These are phyloP conservation scores for Podarcis raffonei DNA, from an alignment of 2,113 vertebrate genomes.

Conservation along the genomic window DNA sequence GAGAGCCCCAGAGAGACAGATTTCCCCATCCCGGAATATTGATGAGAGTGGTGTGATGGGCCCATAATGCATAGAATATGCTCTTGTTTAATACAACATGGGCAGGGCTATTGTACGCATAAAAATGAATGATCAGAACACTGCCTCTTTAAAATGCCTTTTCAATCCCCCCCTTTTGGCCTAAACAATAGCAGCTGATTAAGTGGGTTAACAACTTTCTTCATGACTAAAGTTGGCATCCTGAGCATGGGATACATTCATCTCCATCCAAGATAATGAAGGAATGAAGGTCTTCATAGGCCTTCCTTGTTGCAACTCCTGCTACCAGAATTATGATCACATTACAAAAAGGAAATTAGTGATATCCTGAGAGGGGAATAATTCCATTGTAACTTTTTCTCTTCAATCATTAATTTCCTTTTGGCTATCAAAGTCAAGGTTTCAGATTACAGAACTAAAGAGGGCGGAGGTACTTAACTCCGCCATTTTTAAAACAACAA, in stretches of 20 bases:
- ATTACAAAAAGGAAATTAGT: conserved; percentile 67
- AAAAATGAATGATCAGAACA: not conserved
- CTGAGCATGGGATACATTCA: conserved; percentile 49
- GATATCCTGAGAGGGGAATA: conserved; percentile 60
- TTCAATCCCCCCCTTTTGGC: not conserved
- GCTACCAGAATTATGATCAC: conserved; percentile 64
- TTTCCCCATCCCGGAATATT: too few relatives aligned
- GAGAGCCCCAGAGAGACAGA: too few relatives aligned
- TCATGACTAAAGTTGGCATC: conserved; percentile 32
- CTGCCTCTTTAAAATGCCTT: conserved; percentile 3
- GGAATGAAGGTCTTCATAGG: conserved; percentile 57
- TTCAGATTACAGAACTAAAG: conserved; percentile 66
- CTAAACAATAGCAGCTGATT: conserved; percentile 61
- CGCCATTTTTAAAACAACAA: conserved; percentile 46
- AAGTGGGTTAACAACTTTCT: conserved; percentile 53
- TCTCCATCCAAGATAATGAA: conserved; percentile 62
- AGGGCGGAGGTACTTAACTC: conserved; percentile 64
- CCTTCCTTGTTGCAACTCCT: conserved; percentile 63
- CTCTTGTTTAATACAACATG: not conserved
- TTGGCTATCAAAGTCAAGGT: conserved; percentile 59
- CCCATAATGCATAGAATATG: not conserved
- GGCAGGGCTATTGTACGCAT: not conserved
- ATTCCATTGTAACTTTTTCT: conserved; percentile 52
- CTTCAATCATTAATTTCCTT: conserved; percentile 71
- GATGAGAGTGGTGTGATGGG: not conserved